phyloP scores from a whole-genome alignment of 2,888 invertebrate genomes.

The Oxystoma pomonae region DNA sequence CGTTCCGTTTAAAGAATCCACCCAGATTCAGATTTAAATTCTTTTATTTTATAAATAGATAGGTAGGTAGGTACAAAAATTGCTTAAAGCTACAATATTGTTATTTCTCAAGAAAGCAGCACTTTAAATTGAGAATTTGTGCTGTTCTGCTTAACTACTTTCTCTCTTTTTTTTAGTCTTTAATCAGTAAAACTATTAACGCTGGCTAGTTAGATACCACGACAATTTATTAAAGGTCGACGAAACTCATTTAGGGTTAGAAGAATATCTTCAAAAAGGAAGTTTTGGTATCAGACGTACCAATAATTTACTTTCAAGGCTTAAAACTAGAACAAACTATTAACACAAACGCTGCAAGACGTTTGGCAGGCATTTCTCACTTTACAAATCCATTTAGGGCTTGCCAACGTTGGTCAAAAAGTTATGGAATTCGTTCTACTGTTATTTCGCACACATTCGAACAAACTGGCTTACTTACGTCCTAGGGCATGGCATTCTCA shows the following conservation, averaged over 20 bases:
- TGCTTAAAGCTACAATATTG: no score
- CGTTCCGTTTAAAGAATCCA: no score
- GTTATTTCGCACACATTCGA: conserved; percentile 27
- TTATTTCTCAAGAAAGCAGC: no score
- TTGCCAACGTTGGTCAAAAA: conserved; percentile 33
- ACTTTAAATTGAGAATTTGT: no score
- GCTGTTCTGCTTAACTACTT: conserved; percentile 36
- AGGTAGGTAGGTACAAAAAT: no score
- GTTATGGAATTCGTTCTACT: conserved; percentile 23
- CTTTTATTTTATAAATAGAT: no score
- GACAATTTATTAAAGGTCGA: conserved; percentile 36
- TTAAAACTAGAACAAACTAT: conserved; percentile 32
- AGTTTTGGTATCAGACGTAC: conserved; percentile 39
- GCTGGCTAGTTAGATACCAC: conserved; percentile 34
- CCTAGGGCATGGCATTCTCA: no score
- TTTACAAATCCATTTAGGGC: conserved; percentile 19
- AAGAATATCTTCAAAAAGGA: conserved; percentile 28
- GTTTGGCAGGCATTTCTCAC: conserved; percentile 22
- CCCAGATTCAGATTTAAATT: no score
- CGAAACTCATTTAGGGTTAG: conserved; percentile 35
- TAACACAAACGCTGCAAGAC: conserved; percentile 29
- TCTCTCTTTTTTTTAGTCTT: conserved; percentile 36
- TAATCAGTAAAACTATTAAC: conserved; percentile 40
- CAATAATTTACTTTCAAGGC: conserved; percentile 38
- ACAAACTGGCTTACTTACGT: no score